Percentiles rank a stretch among this genome's conserved stretches.
Evolutionary conservation across 2,888 invertebrate species (phyloP).

Genomic region (Sepiola atlantica): DNA sequence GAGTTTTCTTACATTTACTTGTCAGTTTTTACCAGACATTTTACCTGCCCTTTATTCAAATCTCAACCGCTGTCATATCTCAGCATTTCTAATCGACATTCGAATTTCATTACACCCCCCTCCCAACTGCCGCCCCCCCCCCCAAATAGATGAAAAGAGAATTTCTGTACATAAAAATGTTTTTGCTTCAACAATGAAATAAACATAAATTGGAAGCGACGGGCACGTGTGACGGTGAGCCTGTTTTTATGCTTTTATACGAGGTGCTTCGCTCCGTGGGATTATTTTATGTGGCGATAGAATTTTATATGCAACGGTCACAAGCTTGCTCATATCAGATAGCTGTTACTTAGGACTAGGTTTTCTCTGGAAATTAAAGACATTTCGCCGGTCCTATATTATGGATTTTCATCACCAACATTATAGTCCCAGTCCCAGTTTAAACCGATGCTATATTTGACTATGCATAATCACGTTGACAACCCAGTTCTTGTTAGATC

Average conservation of each 20-base stretch:
- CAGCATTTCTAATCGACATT: neutral
- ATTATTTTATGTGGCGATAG: neutral
- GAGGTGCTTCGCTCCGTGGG: neutral
- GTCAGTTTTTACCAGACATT: neutral
- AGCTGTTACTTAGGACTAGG: no score
- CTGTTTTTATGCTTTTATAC: neutral
- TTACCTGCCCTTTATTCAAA: conserved; percentile 9
- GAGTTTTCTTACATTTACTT: neutral
- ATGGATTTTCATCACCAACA: no score
- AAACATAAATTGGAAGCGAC: neutral
- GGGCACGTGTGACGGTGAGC: neutral
- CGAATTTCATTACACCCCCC: neutral
- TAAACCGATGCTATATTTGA: no score
- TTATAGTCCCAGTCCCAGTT: no score
- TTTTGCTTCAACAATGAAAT: neutral
- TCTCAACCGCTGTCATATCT: neutral
- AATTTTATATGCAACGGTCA: no score
- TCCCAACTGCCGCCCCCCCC: rapidly evolving
- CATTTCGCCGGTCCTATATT: no score
- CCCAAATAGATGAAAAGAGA: neutral
- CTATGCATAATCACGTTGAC: no score
- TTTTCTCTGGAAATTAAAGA: no score
- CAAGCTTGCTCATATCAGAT: no score
- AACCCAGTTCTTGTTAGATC: no score
- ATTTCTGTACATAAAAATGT: neutral